Evolutionary conservation across 1,140 invertebrate genomes (phyloP).

Genomic region (Caenorhabditis elegans): WBcel235 BX284605.5:6123501-6124000

Average conservation of each 20-base stretch:
- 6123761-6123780: constrained; percentile 57
- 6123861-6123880: constrained; percentile 59
- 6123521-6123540: constrained; percentile 21
- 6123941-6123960: constrained; percentile 58
- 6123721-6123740: constrained; percentile 48
- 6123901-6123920: constrained; percentile 63
- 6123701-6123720: constrained; percentile 56
- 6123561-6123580: constrained; percentile 27
- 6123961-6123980: constrained; percentile 51
- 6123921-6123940: constrained; percentile 63
- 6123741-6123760: not conserved
- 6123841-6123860: constrained; percentile 60
- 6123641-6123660: constrained; percentile 58
- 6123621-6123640: constrained; percentile 25
- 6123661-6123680: constrained; percentile 61
- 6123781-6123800: constrained; percentile 66
- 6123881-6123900: constrained; percentile 62
- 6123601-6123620: not conserved
- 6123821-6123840: constrained; percentile 64
- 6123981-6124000: constrained; percentile 55
- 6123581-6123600: not conserved
- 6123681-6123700: constrained; percentile 65
- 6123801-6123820: constrained; percentile 65
- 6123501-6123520: constrained; percentile 47
- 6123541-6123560: constrained; percentile 3